phyloP scores from a whole-genome alignment of 2,888 invertebrate genomes.

The Lampropteryx suffumata region DNA sequence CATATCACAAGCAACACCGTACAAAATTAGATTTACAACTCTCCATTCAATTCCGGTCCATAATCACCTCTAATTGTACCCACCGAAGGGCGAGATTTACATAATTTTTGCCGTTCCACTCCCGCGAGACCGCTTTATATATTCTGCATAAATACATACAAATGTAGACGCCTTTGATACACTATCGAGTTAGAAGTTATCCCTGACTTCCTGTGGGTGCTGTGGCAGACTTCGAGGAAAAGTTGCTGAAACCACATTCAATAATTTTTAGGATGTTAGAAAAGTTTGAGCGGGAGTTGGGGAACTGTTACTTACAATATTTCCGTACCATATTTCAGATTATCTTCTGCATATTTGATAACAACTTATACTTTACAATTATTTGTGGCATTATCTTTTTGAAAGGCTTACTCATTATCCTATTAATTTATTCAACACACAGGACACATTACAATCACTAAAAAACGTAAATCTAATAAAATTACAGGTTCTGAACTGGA shows the following conservation, averaged over 20 bases:
- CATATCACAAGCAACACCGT: neutral
- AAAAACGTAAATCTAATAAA: too few species aligned
- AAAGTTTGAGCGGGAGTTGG: constrained; percentile 4
- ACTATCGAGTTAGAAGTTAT: constrained; percentile 57
- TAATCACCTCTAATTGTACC: constrained; percentile 75
- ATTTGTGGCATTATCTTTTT: too few species aligned
- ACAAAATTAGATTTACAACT: constrained; percentile 55
- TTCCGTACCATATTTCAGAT: too few species aligned
- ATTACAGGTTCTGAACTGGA: too few species aligned
- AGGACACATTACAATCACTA: too few species aligned
- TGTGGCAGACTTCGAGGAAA: constrained; percentile 31
- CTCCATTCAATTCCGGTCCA: constrained; percentile 60
- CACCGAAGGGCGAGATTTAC: constrained; percentile 71
- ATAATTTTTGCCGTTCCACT: constrained; percentile 64
- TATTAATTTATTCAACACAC: too few species aligned
- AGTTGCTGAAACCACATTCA: constrained; percentile 6
- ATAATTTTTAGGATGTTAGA: constrained; percentile 18
- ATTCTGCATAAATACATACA: constrained; percentile 63
- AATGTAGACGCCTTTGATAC: constrained; percentile 54
- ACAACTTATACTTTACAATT: too few species aligned
- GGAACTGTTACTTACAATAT: neutral
- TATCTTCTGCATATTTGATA: too few species aligned
- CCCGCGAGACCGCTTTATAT: constrained; percentile 62
- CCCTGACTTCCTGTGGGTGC: constrained; percentile 27
- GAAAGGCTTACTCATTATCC: too few species aligned